Percentiles rank a stretch among this genome's conserved stretches.
These are phyloP conservation scores for Rhopalosiphum nymphaeae DNA, from an alignment of 2,888 invertebrate species.

Conservation along the genomic window DNA sequence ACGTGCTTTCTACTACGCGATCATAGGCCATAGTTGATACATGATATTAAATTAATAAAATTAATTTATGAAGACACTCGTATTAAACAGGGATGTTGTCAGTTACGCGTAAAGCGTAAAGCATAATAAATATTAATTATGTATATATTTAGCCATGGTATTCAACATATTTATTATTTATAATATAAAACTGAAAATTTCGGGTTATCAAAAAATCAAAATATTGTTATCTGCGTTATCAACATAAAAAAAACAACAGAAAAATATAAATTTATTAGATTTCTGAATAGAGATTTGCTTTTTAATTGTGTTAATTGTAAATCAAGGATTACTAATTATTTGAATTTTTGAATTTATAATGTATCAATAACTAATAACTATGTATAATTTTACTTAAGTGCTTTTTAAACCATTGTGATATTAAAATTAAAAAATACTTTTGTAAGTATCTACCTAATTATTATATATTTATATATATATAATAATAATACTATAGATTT, in stretches of 20 bases:
- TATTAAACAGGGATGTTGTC: too few species aligned
- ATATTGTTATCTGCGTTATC: conserved; percentile 14
- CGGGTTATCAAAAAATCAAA: too few species aligned
- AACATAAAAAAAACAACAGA: neutral
- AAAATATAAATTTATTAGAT: neutral
- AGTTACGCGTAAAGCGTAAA: too few species aligned
- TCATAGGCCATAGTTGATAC: too few species aligned
- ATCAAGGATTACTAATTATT: neutral
- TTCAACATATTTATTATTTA: too few species aligned
- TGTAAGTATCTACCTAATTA: conserved; percentile 28
- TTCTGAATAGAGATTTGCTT: neutral
- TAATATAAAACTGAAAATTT: neutral
- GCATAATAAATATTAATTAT: too few species aligned
- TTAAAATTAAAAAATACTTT: neutral
- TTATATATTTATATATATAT: neutral
- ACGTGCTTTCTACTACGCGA: too few species aligned
- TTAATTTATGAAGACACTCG: too few species aligned
- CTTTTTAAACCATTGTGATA: conserved; percentile 16
- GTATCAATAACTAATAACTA: neutral
- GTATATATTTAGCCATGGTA: too few species aligned
- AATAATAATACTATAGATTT: neutral
- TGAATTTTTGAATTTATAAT: neutral
- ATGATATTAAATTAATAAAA: too few species aligned
- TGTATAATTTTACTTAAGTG: neutral
- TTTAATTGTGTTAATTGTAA: neutral